Percentiles rank a stretch among this genome's conserved stretches.
Evolutionary conservation across 2,113 vertebrate genomes (phyloP).

Genomic region (Phylloscopus trochilus): DNA sequence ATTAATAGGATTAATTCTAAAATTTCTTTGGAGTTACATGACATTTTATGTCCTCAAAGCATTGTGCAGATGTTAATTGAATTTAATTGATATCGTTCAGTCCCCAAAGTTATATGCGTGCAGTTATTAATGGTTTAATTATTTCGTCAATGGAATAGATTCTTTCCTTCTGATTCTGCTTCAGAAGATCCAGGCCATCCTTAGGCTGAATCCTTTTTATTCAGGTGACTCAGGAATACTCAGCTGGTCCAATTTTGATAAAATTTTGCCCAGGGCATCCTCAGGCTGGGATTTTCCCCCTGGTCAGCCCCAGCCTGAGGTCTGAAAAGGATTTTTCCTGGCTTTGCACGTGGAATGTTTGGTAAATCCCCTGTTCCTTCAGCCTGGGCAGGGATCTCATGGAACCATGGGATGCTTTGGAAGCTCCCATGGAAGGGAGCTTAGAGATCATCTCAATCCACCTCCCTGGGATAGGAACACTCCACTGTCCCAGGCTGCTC

Average conservation of each 20-base stretch:
- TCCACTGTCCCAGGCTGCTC: neutral
- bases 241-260: neutral
- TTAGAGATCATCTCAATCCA: neutral
- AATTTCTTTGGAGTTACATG: neutral
- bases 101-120: neutral
- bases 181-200: neutral
- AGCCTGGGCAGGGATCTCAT: neutral
- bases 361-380: neutral
- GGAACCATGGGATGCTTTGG: neutral
- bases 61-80: constrained; percentile 31
- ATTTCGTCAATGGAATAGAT: neutral
- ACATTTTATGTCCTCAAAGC: constrained; percentile 3
- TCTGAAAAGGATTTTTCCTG: neutral
- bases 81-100: constrained; percentile 30
- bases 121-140: constrained; percentile 36
- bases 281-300: neutral
- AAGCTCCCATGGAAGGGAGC: neutral
- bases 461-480: neutral
- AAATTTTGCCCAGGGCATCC: neutral
- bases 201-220: neutral
- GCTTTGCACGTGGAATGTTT: neutral
- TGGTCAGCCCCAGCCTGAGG: neutral
- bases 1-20: constrained; percentile 29
- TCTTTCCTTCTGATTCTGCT: neutral
- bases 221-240: neutral